These are phyloP conservation scores for Catharus bicknelli DNA, from an alignment of 2,113 vertebrate genomes.

Conservation along the genomic window DNA sequence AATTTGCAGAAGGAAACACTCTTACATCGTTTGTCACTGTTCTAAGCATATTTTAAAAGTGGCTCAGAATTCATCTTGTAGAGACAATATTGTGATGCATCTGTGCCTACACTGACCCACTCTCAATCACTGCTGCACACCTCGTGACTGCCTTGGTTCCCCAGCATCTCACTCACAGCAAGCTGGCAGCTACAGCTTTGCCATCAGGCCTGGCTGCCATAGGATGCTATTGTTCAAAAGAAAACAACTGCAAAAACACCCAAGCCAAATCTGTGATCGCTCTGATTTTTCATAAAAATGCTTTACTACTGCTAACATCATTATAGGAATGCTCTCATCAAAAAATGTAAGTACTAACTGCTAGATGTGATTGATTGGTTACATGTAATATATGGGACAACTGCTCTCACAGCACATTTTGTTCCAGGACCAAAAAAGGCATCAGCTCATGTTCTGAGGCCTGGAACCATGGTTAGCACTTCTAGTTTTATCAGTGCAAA, in stretches of 20 bases:
- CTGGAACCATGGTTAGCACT: background rate
- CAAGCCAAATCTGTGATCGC: background rate
- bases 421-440: conserved; percentile 34
- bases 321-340: background rate
- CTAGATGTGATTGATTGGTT: background rate
- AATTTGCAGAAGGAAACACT: background rate
- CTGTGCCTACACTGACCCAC: background rate
- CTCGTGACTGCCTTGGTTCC: background rate
- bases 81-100: background rate
- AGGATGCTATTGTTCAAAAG: background rate
- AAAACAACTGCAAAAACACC: background rate
- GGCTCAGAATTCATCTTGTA: background rate
- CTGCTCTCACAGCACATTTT: background rate
- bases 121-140: background rate
- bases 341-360: background rate
- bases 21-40: background rate
- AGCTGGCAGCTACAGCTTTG: background rate
- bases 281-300: background rate
- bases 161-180: background rate
- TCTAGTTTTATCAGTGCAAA: conserved; percentile 29
- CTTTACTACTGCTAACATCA: background rate
- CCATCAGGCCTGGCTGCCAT: background rate
- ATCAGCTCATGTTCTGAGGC: background rate
- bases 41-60: background rate
- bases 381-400: background rate